Conservation (phyloP, 1,140 invertebrate species). For the Lepidostoma basale region DNA sequence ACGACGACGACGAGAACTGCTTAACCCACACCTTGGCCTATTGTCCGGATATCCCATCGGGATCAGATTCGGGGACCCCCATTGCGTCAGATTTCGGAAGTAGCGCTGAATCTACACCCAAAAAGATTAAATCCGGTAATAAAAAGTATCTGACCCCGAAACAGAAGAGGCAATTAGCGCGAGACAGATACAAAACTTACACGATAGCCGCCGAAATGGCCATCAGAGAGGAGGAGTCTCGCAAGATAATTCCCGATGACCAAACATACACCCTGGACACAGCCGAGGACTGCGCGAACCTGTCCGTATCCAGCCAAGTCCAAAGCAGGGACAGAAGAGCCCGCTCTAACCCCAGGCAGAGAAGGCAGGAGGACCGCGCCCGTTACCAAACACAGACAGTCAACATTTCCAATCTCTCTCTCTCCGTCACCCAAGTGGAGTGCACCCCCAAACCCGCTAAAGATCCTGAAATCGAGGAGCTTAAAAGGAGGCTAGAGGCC, state of each 20-base stretch:
- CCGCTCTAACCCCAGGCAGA: slow-evolving; percentile 69
- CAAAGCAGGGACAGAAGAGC: slow-evolving; percentile 41
- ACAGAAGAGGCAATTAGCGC: slow-evolving; percentile 72
- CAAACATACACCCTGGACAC: not conserved
- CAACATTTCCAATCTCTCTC: slow-evolving; percentile 47
- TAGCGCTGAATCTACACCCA: slow-evolving; percentile 75
- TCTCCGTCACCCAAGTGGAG: not conserved
- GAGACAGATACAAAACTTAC: slow-evolving; percentile 80
- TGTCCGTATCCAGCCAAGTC: not conserved
- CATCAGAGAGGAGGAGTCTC: slow-evolving; percentile 47
- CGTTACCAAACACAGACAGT: slow-evolving; percentile 74
- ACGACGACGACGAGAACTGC: slow-evolving; percentile 63
- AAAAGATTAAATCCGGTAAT: slow-evolving; percentile 59
- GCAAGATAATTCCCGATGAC: slow-evolving; percentile 36
- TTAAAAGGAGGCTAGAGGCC: slow-evolving; percentile 57
- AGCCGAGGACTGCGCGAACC: not conserved
- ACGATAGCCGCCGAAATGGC: slow-evolving; percentile 69
- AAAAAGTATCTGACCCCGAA: slow-evolving; percentile 72
- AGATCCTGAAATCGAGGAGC: slow-evolving; percentile 55
- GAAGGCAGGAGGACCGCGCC: slow-evolving; percentile 68
- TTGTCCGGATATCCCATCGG: slow-evolving; percentile 56
- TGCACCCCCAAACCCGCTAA: slow-evolving; percentile 18
- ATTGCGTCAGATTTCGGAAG: slow-evolving; percentile 63
- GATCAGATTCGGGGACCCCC: slow-evolving; percentile 56
- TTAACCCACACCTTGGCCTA: slow-evolving; percentile 58